Conservation (phyloP, 2,113 vertebrate species). For the Patagioenas fasciata region DNA sequence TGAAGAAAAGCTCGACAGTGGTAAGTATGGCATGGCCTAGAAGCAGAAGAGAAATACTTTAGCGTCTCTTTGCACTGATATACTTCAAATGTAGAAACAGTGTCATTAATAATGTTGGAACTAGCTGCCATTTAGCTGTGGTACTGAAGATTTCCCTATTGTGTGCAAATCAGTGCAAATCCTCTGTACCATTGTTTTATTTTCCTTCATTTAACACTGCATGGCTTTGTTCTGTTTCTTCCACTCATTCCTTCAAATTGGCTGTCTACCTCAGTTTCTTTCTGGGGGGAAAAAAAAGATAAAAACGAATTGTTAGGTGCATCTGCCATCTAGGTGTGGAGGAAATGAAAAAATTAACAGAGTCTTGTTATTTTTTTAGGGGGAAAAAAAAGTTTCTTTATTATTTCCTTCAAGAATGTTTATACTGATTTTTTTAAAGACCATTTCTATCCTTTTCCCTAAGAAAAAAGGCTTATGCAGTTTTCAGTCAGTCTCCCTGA, state of each 20-base stretch:
- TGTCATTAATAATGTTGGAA: background rate
- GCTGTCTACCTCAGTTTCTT: background rate
- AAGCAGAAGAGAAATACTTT: background rate
- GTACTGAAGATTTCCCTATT: background rate
- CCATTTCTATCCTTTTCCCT: background rate
- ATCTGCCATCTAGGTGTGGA: background rate
- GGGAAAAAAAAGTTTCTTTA: background rate
- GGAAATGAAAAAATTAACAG: background rate
- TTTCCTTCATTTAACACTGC: background rate
- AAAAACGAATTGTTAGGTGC: background rate
- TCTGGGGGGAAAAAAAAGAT: background rate
- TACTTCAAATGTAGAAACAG: background rate
- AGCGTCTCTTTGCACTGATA: background rate
- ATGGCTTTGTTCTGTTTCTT: background rate
- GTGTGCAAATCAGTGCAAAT: background rate
- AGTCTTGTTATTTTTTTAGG: background rate
- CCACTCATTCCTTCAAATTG: background rate
- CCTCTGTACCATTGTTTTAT: background rate
- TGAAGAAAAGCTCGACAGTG: conserved; percentile 92
- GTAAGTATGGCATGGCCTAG: conserved; percentile 68
- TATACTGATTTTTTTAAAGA: background rate
- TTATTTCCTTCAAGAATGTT: background rate
- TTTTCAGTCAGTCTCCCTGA: background rate
- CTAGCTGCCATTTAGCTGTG: background rate
- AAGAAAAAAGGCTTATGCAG: background rate